Percentiles rank a stretch among this genome's conserved stretches.
Evolutionary conservation across 2,797 vertebrate species (phyloP).

Genomic region (Rhinatrema bivittatum): DNA sequence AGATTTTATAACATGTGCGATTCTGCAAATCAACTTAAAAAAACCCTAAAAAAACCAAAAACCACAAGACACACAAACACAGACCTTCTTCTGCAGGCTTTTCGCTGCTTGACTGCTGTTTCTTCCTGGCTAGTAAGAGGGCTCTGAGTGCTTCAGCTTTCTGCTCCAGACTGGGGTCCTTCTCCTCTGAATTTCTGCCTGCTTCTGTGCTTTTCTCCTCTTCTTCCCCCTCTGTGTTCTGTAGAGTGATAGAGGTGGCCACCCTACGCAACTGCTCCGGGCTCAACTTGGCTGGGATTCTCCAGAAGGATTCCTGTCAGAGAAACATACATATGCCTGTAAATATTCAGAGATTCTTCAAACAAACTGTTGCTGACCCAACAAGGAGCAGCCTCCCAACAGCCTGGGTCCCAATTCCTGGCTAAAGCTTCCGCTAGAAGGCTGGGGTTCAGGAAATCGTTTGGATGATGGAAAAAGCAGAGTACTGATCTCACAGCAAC

Average conservation of each 20-base stretch:
- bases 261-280: slow-evolving; percentile 54
- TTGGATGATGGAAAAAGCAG: too few relatives aligned
- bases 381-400: neutral
- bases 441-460: accelerated
- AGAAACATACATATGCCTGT: neutral
- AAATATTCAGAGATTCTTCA: too few relatives aligned
- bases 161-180: slow-evolving; percentile 8
- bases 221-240: slow-evolving; percentile 12
- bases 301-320: slow-evolving; percentile 87
- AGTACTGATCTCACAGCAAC: too few relatives aligned
- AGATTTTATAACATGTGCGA: too few relatives aligned
- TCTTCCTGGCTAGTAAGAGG: slow-evolving; percentile 49
- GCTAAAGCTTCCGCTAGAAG: accelerated
- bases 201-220: neutral
- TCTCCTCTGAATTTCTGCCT: slow-evolving; percentile 2
- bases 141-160: slow-evolving; percentile 53
- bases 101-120: too few relatives aligned
- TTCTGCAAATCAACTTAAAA: too few relatives aligned
- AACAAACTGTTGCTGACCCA: too few relatives aligned
- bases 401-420: neutral
- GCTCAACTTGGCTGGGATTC: slow-evolving; percentile 75
- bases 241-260: slow-evolving; percentile 55
- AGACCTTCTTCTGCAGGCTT: too few relatives aligned
- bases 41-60: too few relatives aligned
- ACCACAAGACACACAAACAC: too few relatives aligned